These are phyloP conservation scores for Tortricodes alternella DNA, from an alignment of 2,888 invertebrate genomes.

Conservation along the genomic window DNA sequence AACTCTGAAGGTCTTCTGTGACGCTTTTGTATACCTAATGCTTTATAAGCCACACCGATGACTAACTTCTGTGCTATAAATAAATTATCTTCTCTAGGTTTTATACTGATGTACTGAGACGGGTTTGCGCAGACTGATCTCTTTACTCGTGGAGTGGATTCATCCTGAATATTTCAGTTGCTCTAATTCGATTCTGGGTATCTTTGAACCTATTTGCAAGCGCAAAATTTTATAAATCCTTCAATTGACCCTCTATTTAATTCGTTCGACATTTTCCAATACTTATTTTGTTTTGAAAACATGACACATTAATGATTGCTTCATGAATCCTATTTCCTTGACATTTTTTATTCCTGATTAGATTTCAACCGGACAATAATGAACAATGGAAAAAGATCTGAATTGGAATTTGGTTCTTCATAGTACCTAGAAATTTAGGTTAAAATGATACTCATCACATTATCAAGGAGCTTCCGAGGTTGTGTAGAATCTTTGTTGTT, in stretches of 20 bases:
- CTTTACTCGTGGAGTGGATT: not conserved
- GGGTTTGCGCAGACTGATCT: conserved; percentile 72
- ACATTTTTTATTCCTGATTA: conserved; percentile 18
- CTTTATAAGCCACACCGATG: too few species aligned
- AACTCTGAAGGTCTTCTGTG: too few species aligned
- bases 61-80: too few species aligned
- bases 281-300: conserved; percentile 11
- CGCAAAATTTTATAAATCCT: conserved; percentile 6
- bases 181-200: conserved; percentile 25
- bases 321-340: conserved; percentile 8
- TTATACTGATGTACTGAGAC: too few species aligned
- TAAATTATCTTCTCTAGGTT: too few species aligned
- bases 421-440: conserved; percentile 17
- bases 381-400: conserved; percentile 32
- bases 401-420: conserved; percentile 23
- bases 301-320: conserved; percentile 19
- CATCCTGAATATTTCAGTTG: conserved; percentile 17
- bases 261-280: conserved; percentile 10
- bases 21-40: too few species aligned
- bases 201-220: conserved; percentile 1
- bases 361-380: conserved; percentile 23
- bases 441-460: conserved; percentile 35
- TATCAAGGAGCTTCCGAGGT: conserved; percentile 71
- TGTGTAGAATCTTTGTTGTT: conserved; percentile 64
- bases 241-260: conserved; percentile 7